These are phyloP conservation scores for Antheraea yamamai DNA, from an alignment of 2,888 invertebrate genomes.

Conservation along the genomic window DNA sequence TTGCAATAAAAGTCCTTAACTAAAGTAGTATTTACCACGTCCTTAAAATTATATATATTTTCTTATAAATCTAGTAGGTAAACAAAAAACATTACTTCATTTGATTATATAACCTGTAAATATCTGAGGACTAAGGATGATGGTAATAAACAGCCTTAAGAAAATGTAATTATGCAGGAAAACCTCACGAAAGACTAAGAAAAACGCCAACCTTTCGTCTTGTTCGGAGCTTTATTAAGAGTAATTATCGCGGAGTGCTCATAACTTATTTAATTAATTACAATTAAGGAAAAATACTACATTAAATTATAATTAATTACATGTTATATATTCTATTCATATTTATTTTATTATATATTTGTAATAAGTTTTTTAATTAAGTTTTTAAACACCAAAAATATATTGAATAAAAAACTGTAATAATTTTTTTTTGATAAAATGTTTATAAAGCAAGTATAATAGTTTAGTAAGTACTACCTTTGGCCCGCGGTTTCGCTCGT, in stretches of 20 bases:
- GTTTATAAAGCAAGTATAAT: too few species aligned
- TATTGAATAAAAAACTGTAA: too few species aligned
- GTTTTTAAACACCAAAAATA: neutral
- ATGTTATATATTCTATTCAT: neutral
- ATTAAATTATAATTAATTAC: neutral
- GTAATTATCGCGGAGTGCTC: slow-evolving; percentile 29
- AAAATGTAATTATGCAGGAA: slow-evolving; percentile 29
- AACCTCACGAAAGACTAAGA: slow-evolving; percentile 26
- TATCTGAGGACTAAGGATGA: neutral
- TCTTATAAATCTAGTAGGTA: neutral
- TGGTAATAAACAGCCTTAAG: slow-evolving; percentile 2
- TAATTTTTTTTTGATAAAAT: too few species aligned
- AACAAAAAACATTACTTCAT: neutral
- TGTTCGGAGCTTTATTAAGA: slow-evolving; percentile 27
- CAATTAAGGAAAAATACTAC: slow-evolving; percentile 10
- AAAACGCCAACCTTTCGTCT: slow-evolving; percentile 29
- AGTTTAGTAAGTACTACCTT: too few species aligned
- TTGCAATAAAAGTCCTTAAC: too few species aligned
- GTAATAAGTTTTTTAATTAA: neutral
- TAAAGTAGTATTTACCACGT: too few species aligned
- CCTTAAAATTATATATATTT: too few species aligned
- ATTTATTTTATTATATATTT: neutral
- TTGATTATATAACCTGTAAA: neutral
- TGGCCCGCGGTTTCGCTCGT: too few species aligned
- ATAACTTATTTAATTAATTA: slow-evolving; percentile 38